These are phyloP conservation scores for Pipa parva DNA, from an alignment of 2,113 vertebrate genomes.

Conservation along the genomic window DNA sequence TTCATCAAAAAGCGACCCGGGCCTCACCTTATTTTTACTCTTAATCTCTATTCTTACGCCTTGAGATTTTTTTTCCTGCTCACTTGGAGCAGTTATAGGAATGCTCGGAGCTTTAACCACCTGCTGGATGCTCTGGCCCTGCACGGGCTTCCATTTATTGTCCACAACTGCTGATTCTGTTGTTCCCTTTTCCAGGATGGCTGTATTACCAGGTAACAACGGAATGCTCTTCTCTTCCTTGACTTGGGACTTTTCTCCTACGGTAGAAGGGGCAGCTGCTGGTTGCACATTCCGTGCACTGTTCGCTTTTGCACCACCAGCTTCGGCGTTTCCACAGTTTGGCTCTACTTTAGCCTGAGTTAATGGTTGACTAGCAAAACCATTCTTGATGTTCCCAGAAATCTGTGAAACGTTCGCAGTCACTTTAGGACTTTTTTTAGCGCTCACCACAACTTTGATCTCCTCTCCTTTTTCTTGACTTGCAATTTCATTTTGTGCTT, in stretches of 20 bases:
- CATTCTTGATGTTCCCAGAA: background rate
- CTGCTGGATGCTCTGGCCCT: constrained; percentile 65
- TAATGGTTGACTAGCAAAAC: background rate
- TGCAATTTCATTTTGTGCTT: background rate
- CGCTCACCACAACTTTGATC: background rate
- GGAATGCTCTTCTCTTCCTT: constrained; percentile 1
- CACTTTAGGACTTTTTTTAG: background rate
- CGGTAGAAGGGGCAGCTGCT: no score
- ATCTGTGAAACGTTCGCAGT: background rate
- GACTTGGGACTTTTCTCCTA: background rate
- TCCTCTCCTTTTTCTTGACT: background rate
- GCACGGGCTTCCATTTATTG: constrained; percentile 91
- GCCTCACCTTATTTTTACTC: constrained; percentile 85
- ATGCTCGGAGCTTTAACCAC: constrained; percentile 38
- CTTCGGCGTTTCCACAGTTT: background rate
- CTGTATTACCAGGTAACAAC: background rate
- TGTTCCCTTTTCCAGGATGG: constrained; percentile 46
- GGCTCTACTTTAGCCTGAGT: background rate
- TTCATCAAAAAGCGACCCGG: constrained; percentile 93
- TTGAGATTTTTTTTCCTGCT: constrained; percentile 61
- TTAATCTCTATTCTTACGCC: constrained; percentile 93
- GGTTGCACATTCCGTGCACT: background rate
- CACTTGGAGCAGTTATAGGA: constrained; percentile 46
- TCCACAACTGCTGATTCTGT: constrained; percentile 49
- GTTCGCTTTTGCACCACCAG: background rate